phyloP scores from a whole-genome alignment of 2,113 vertebrate species.

The western clawed frog (Xenopus tropicalis) region UCB_Xtro_10.0 CM004446.2:105993001-105993500 shows the following conservation, averaged over 20 bases:
- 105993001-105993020: too few relatives aligned
- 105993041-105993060: too few relatives aligned
- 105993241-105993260: constrained; percentile 2
- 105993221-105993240: neutral
- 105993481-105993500: constrained; percentile 43
- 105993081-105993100: too few relatives aligned
- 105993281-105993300: constrained; percentile 13
- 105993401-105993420: constrained; percentile 41
- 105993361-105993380: constrained; percentile 28
- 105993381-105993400: constrained; percentile 44
- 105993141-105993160: too few relatives aligned
- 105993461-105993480: constrained; percentile 45
- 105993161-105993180: too few relatives aligned
- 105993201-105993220: neutral
- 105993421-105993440: constrained; percentile 44
- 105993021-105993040: too few relatives aligned
- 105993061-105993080: too few relatives aligned
- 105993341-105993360: constrained; percentile 40
- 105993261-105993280: constrained; percentile 2
- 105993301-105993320: constrained; percentile 25
- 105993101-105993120: too few relatives aligned
- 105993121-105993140: too few relatives aligned
- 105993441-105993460: constrained; percentile 44
- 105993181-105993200: too few relatives aligned
- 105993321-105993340: constrained; percentile 24